Base-by-base conservation (phyloP, 2,797 vertebrate species). In the Tapera naevia region DNA sequence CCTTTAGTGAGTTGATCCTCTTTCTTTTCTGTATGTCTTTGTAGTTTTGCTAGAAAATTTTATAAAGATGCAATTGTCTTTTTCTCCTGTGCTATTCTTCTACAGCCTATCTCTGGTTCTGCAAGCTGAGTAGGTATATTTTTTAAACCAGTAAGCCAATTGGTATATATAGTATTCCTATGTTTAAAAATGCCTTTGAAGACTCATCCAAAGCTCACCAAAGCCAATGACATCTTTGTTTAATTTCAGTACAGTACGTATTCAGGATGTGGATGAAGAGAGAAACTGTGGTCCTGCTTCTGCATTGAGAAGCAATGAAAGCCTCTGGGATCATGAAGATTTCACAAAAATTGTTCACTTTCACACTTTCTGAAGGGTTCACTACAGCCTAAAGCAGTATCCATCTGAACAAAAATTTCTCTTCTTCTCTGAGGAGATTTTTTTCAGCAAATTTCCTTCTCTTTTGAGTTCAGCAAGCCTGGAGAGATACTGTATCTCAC, bases 181-280 rank as follows among this genome's bases (percentile, higher is more conserved):
- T 56, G 45, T 64, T 87, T 89, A 86, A 88, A 88, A 85, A 67
- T 91, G 57, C 37, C 62, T 91, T 92, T 95, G 75, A 91, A 87
- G 75, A 67, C 50, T 75, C 0, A 0, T 67, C 57, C 79, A 89
- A 89, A 78, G 50, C 33, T 76, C 72, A 72, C 33, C 72, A 81
- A 92, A 91, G 71, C 78, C 71, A 73, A 64, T 64, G 51, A 82
- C 53, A 89, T 85, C 74, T 93, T 88, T 94, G 30, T 95, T 94
- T 95, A 73, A 91, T 92, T 95, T 95, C 50, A 62, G 3, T 39
- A 41, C 69, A 79, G 56, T 74, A 82, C 9, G 15, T 73, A 50
- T 58, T n/a, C 86, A 85, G 50, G 46, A 93, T 78, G 24, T 71
- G 35, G 30, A 85, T 51, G 66, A 86, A 80, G 91, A 85, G 51